Conservation (phyloP, 1,140 invertebrate species). For the Lethrus apterus region DNA sequence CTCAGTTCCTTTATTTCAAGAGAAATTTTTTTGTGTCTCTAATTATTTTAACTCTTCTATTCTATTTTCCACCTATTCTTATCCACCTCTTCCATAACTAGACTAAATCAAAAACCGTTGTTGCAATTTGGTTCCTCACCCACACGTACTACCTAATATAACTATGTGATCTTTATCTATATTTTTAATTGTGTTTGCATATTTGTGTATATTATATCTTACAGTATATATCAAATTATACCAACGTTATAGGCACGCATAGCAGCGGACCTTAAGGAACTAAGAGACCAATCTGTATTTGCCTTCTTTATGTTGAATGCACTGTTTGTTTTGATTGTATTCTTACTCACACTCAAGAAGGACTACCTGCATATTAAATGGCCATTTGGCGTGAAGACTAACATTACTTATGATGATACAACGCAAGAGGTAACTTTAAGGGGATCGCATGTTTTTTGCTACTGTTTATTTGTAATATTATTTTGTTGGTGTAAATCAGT, state of each 20-base stretch:
- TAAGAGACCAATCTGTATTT: slow-evolving; percentile 90
- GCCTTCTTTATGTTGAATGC: slow-evolving; percentile 97
- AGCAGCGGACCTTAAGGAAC: slow-evolving; percentile 81
- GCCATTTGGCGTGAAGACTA: slow-evolving; percentile 88
- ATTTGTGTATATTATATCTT: not conserved
- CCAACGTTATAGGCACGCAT: slow-evolving; percentile 71
- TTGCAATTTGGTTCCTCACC: too few relatives aligned
- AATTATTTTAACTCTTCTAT: too few relatives aligned
- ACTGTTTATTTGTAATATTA: not conserved
- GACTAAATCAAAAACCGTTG: too few relatives aligned
- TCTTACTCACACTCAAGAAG: slow-evolving; percentile 95
- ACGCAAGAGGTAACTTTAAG: slow-evolving; percentile 74
- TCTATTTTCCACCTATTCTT: too few relatives aligned
- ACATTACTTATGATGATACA: slow-evolving; percentile 82
- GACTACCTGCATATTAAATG: slow-evolving; percentile 88
- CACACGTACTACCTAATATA: too few relatives aligned
- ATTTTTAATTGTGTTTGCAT: too few relatives aligned
- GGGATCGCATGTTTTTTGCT: slow-evolving; percentile 28
- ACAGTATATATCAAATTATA: not conserved
- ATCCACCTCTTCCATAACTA: too few relatives aligned
- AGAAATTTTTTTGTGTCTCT: too few relatives aligned
- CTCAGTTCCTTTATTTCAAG: too few relatives aligned
- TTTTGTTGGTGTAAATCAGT: slow-evolving; percentile 8
- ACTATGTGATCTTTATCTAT: too few relatives aligned
- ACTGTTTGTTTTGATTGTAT: slow-evolving; percentile 95